Conservation (phyloP, 2,888 invertebrate species). For the Therioaphis trifolii region DNA sequence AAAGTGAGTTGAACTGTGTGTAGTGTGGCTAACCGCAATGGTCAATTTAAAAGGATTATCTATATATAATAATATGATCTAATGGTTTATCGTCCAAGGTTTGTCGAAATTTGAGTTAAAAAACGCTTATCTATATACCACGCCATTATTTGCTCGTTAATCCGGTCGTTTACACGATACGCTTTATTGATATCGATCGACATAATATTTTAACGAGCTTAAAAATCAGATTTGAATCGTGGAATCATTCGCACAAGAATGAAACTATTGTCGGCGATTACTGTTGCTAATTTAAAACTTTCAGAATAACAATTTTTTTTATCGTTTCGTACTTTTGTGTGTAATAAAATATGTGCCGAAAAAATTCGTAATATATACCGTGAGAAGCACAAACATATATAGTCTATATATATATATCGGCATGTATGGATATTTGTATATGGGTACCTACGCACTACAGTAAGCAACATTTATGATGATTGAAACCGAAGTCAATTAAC, state of each 20-base stretch:
- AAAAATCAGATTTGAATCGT: not conserved
- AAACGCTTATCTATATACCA: not conserved
- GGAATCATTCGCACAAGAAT: not conserved
- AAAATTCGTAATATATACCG: not conserved
- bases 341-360: not conserved
- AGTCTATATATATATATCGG: not conserved
- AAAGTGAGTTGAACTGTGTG: not conserved
- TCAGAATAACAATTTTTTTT: not conserved
- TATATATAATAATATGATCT: conserved; percentile 23
- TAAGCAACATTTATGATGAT: conserved; percentile 31
- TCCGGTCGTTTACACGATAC: conserved; percentile 4
- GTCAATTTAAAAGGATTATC: conserved; percentile 33
- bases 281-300: not conserved
- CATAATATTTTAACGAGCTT: conserved; percentile 21
- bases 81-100: conserved; percentile 13
- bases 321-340: not conserved
- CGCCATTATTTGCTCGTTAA: not conserved
- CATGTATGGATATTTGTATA: not conserved
- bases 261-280: not conserved
- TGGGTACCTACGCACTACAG: not conserved
- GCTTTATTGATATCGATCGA: not conserved
- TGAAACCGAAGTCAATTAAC: conserved; percentile 56
- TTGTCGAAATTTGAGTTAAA: not conserved
- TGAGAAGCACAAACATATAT: not conserved
- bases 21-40: conserved; percentile 26